Conservation (phyloP, 2,888 invertebrate genomes). For the Ochropacha duplaris region DNA sequence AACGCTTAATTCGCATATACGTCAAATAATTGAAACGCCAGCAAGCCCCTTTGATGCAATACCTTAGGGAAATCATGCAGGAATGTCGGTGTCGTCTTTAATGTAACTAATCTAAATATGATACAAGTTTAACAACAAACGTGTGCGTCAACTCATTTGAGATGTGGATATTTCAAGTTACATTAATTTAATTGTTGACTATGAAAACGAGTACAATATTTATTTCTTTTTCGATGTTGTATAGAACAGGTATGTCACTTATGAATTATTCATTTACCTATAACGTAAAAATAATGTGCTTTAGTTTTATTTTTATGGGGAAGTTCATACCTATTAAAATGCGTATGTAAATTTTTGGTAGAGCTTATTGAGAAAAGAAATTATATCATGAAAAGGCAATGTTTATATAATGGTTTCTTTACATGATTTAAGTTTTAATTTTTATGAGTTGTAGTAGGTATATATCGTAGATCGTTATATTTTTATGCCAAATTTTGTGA, state of each 20-base stretch:
- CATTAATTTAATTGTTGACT: not conserved
- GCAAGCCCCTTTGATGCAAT: constrained; percentile 27
- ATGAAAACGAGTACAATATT: not conserved
- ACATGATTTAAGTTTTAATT: no score
- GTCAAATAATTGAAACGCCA: constrained; percentile 72
- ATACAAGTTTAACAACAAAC: constrained; percentile 35
- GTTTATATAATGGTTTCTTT: no score
- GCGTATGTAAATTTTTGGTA: no score
- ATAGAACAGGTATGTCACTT: not conserved
- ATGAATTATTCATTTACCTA: not conserved
- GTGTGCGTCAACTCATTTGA: constrained; percentile 31
- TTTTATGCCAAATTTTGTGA: no score
- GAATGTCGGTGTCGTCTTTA: constrained; percentile 49
- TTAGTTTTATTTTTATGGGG: no score
- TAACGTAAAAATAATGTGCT: not conserved
- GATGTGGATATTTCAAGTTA: constrained; percentile 14
- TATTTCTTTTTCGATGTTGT: not conserved
- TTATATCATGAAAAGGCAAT: no score
- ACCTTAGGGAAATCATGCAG: constrained; percentile 30
- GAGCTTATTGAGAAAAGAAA: no score
- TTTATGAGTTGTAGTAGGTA: no score
- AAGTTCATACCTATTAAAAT: no score
- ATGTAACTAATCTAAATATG: constrained; percentile 40
- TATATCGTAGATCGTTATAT: no score
- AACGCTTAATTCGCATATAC: constrained; percentile 75